Base-by-base conservation (phyloP, 2,888 invertebrate genomes). In the Dasypogon diadema region DNA sequence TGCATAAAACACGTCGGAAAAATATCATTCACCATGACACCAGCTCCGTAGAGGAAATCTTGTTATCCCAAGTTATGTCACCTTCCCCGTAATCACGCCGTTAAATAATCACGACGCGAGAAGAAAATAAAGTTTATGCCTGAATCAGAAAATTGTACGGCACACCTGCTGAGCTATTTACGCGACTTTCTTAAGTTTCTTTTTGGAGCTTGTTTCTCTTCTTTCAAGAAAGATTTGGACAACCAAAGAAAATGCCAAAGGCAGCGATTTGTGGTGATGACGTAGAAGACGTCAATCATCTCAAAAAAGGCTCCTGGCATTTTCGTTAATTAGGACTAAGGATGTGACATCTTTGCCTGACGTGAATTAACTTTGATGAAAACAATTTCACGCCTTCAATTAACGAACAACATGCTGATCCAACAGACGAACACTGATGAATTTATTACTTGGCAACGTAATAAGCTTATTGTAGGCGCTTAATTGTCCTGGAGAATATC, bases 131-230 rank as follows among this genome's bases (percentile, higher is more conserved):
- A 2, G 42, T 65, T 48, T 48, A 65, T 65, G 24, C 65, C 48
- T 46, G 46, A 48, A 46, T 65, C 21, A 24, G 48, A 46, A 42
- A 6, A 46, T 22, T 46, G 46, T 46, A 46, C 26, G 21, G 46
- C 24, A 46, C 65, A 65, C 65, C 65, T 65, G 65, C 65, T 65
- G 65, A 22, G 65, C 46, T 24, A 65, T 65, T 65, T 65, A 46
- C 48, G 65, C 37, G 2, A n/a, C n/a, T 24, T 65, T 65, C 21
- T 48, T 46, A 1, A 42, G 42, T 8, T n/a, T n/a, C n/a, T n/a
- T n/a, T n/a, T n/a, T n/a, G n/a, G n/a, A n/a, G n/a, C n/a, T n/a
- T n/a, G n/a, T n/a, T n/a, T 42, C n/a, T 42, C n/a, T 12, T 42
- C 42, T 42, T 42, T n/a, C 42, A 12, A 42, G 26, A 30, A 42